Evolutionary conservation across 2,797 vertebrate species (phyloP).

Genomic region (Amphiprion clarkii): DNA sequence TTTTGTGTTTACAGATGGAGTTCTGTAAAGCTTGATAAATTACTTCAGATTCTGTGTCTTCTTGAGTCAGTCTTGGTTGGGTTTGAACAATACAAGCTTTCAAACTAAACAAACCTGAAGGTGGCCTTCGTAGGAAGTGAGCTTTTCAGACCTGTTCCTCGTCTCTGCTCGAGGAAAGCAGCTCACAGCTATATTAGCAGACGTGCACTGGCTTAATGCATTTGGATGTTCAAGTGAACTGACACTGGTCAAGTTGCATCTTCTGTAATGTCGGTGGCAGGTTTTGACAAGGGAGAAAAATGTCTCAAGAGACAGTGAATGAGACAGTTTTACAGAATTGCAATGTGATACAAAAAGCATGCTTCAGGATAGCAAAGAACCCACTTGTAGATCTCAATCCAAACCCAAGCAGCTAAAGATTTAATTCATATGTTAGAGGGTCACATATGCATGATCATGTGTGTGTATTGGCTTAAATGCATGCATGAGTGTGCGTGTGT

Average conservation of each 20-base stretch:
- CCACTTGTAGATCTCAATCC: not conserved
- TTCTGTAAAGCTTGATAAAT: not conserved
- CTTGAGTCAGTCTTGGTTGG: not conserved
- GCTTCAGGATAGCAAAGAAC: not conserved
- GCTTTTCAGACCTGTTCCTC: not conserved
- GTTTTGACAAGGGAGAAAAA: constrained; percentile 8
- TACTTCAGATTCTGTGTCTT: not conserved
- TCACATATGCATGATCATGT: not conserved
- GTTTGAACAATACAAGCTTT: constrained; percentile 4
- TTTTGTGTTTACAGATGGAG: not conserved
- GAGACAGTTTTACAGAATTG: too few species aligned
- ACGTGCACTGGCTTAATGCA: not conserved
- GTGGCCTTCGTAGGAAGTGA: not conserved
- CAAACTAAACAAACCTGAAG: not conserved
- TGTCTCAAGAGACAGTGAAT: not conserved
- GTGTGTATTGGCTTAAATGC: not conserved
- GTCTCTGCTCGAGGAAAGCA: not conserved
- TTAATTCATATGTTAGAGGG: constrained; percentile 5
- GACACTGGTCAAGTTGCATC: not conserved
- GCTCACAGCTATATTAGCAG: not conserved
- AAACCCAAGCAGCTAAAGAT: constrained; percentile 1
- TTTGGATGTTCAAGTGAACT: not conserved
- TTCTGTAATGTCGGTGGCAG: constrained; percentile 1
- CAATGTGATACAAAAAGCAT: not conserved
- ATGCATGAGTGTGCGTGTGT: too few species aligned